phyloP scores from a whole-genome alignment of 1,140 invertebrate genomes.

The Prorops nasuta region DNA sequence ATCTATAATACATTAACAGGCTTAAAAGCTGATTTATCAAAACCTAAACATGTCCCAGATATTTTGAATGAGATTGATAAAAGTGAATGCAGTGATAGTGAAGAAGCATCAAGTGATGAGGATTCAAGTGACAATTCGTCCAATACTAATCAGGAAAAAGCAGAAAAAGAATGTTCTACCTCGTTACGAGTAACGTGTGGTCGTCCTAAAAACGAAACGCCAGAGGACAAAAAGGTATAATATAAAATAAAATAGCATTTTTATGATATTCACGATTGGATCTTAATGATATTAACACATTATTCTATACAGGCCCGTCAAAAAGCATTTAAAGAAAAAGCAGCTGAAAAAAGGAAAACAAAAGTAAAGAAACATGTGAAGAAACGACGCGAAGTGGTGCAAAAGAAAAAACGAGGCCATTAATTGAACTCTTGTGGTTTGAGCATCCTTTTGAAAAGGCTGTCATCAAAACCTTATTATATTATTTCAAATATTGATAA shows the following conservation, averaged over 20 bases:
- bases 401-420: conserved; percentile 39
- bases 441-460: too few species aligned
- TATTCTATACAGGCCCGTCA: conserved; percentile 74
- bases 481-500: too few species aligned
- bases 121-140: conserved; percentile 44
- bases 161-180: conserved; percentile 64
- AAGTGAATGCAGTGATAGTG: conserved; percentile 55
- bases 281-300: conserved; percentile 25
- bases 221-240: conserved; percentile 76
- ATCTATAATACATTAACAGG: conserved; percentile 84
- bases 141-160: conserved; percentile 52
- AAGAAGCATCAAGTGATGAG: conserved; percentile 35
- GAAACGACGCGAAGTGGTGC: conserved; percentile 76
- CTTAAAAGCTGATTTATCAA: conserved; percentile 76
- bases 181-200: too few species aligned
- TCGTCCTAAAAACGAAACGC: conserved; percentile 83
- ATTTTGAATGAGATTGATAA: conserved; percentile 30
- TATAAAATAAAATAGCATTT: conserved; percentile 2
- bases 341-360: conserved; percentile 86
- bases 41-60: conserved; percentile 48
- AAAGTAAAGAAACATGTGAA: conserved; percentile 97
- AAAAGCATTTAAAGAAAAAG: conserved; percentile 80
- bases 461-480: too few species aligned
- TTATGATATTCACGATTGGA: conserved; percentile 8
- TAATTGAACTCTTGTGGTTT: too few species aligned